A percentile compares a stretch with the other conserved stretches of the same genome.
Conservation (phyloP, 2,113 vertebrate genomes). For the Antennarius striatus region DNA sequence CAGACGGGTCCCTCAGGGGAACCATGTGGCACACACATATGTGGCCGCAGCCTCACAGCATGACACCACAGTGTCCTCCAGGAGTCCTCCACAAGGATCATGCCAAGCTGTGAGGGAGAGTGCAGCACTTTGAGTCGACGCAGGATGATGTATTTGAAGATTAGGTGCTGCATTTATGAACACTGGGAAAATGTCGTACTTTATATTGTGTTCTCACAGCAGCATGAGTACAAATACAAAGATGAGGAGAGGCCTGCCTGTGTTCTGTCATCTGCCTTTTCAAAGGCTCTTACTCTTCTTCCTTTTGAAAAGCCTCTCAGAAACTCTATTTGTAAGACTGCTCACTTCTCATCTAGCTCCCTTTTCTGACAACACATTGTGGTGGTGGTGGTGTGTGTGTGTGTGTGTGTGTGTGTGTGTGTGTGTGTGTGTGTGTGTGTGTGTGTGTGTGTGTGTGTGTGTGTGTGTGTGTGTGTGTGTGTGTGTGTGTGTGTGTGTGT, state of each 20-base stretch:
- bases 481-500: too few relatives aligned
- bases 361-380: conserved; percentile 41
- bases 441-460: too few relatives aligned
- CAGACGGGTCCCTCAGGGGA: conserved; percentile 70
- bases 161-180: conserved; percentile 44
- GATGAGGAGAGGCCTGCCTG: not conserved
- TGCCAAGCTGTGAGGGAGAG: conserved; percentile 40
- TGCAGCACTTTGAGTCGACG: conserved; percentile 41
- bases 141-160: conserved; percentile 43
- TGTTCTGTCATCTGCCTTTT: conserved; percentile 27
- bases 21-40: conserved; percentile 76
- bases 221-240: conserved; percentile 23
- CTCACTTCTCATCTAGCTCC: conserved; percentile 36
- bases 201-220: conserved; percentile 24
- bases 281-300: conserved; percentile 45
- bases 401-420: too few relatives aligned
- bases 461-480: too few relatives aligned
- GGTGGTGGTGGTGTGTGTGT: not conserved
- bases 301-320: conserved; percentile 45
- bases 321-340: conserved; percentile 58
- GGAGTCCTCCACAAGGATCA: conserved; percentile 69
- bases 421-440: conserved; percentile 5
- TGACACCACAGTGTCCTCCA: conserved; percentile 68
- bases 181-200: conserved; percentile 37
- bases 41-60: conserved; percentile 70